Percentiles rank a stretch among this genome's conserved stretches.
phyloP scores from a whole-genome alignment of 2,113 vertebrate species.

The Hippocampus guttulatus region DNA sequence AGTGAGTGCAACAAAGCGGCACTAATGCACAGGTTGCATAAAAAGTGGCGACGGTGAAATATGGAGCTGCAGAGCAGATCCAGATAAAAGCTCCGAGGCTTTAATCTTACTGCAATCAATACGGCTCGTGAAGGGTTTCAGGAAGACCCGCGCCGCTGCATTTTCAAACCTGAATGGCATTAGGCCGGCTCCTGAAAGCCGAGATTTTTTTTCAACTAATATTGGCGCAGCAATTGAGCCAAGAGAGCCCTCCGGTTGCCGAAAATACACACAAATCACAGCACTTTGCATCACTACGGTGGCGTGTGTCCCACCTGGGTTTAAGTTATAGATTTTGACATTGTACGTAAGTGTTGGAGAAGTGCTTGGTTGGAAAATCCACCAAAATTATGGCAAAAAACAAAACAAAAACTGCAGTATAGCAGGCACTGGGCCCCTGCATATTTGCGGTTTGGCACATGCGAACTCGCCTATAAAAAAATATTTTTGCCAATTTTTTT shows the following conservation, averaged over 20 bases:
- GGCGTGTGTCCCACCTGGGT: too few relatives aligned
- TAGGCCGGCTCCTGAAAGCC: neutral
- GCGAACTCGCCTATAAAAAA: too few relatives aligned
- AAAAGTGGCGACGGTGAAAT: neutral
- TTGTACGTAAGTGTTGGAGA: too few relatives aligned
- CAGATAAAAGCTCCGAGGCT: neutral
- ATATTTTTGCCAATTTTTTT: too few relatives aligned
- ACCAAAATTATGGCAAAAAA: too few relatives aligned
- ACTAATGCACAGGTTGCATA: neutral
- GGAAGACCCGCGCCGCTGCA: neutral
- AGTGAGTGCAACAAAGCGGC: neutral
- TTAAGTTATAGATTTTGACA: too few relatives aligned
- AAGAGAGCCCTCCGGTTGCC: neutral
- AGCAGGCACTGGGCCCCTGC: too few relatives aligned
- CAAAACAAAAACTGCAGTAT: too few relatives aligned
- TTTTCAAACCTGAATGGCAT: neutral
- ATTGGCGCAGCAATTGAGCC: neutral
- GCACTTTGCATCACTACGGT: neutral
- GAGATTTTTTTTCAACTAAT: neutral
- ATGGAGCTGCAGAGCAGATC: neutral
- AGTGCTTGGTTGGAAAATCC: too few relatives aligned
- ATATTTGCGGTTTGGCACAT: too few relatives aligned
- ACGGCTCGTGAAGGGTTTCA: neutral
- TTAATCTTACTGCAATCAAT: slow-evolving; percentile 1
- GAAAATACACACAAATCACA: neutral